Evolutionary conservation across 2,797 vertebrate species (phyloP), one percentile per base, ranked within the genome.

Genomic region (Echiichthys vipera): DNA sequence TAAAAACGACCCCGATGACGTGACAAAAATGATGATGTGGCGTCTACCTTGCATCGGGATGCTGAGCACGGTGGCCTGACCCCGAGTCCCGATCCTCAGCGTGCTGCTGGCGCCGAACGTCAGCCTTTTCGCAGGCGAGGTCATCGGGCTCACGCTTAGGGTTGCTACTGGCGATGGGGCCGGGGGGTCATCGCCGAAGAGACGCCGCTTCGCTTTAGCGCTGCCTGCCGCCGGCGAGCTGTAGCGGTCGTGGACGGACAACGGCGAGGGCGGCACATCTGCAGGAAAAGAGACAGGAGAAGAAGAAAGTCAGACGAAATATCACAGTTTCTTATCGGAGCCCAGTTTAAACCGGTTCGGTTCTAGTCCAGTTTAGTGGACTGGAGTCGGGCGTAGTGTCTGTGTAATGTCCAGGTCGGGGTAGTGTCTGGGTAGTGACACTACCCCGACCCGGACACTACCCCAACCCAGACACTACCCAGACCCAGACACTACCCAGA

Each of bases 171-270:
- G 2, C 0, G 56, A 1, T 0, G 27, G 2, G 1, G 25, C 20
- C 0, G 87, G 81, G 25, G 88, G 85, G 66, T 98, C 97, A 20
- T 99, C 97, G 2, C 96, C 96, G 39, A 99, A 99, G 11, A 99
- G 96, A 46, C 97, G 96, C 0, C 98, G 96, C 66, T 98, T 99
- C 2, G 97, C 98, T 67, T 98, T 99, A 2, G 97, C 98, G 34
- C 97, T 97, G 62, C 98, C 98, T 1, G 98, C 98, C 0, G 95
- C 87, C 2, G 98, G 98, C 37, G 98, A 99, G 88, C 96, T 98
- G 89, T 96, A 99, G 55, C 98, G 94, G 74, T 99, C 98, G 0
- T 98, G 96, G 55, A 99, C 95, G 0, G 96, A 97, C 65, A 99
- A 91, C 0, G 98, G 98, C 37, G 98, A 99, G 39, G 96, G 84